phyloP scores from a whole-genome alignment of 2,888 invertebrate species.

The Tipula confusa region DNA sequence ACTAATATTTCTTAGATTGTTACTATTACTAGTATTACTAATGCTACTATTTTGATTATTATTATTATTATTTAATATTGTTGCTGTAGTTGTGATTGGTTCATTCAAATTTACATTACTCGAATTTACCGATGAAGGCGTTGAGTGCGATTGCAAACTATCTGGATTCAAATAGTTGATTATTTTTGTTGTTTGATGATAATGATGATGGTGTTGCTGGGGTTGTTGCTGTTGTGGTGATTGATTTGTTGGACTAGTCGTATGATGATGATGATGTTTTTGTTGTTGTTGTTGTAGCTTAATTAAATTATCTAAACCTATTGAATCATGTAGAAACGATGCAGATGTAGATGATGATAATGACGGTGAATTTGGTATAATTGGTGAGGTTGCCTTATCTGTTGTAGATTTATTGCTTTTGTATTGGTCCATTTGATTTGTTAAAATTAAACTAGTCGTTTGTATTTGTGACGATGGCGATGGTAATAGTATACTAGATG shows the following conservation, averaged over 20 bases:
- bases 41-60: no score
- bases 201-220: conserved; percentile 28
- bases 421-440: conserved; percentile 30
- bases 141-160: conserved; percentile 3
- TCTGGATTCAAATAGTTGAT: not conserved
- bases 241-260: not conserved
- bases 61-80: conserved; percentile 29
- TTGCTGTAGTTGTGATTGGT: conserved; percentile 3
- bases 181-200: conserved; percentile 26
- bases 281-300: not conserved
- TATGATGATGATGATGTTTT: no score
- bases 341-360: not conserved
- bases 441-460: conserved; percentile 4
- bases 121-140: not conserved
- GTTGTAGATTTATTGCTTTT: conserved; percentile 27
- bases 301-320: not conserved
- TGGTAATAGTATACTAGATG: not conserved
- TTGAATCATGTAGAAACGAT: not conserved
- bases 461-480: not conserved
- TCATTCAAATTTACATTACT: not conserved
- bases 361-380: not conserved
- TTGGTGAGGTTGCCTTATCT: conserved; percentile 28
- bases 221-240: not conserved
- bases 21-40: conserved; percentile 13
- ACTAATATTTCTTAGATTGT: not conserved